Base-by-base conservation (phyloP, 2,797 vertebrate genomes). In the Oreochromis mossambicus region DNA sequence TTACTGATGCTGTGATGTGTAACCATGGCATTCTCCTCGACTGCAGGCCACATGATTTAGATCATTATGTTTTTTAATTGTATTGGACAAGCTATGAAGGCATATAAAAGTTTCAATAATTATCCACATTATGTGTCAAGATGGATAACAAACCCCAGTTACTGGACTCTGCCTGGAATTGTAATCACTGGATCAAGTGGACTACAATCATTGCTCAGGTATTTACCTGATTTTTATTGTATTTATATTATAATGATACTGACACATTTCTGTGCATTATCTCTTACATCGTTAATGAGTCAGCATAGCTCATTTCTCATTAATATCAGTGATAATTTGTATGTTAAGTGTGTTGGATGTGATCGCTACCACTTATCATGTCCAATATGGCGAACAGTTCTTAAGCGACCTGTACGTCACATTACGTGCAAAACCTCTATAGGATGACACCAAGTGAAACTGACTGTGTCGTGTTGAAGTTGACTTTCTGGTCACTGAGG, bases 381-480 rank as follows among this genome's bases (percentile, higher is more conserved):
- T n/a, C 58, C 32, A 63, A 12, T 63, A 63, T 63, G 32, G 58
- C 4, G 17, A n/a, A 36, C 32, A 36, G 58, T 36, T 63, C 58
- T 63, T 36, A 1, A n/a, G 58, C 3, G 2, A 63, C 58, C 10
- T 36, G 32, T 4, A n/a, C 10, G 1, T 63, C 6, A 36, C 32
- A 36, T 36, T 36, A 63, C 3, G 6, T 63, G 4, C 10, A 36
- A 63, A 63, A 61, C 58, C 58, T 36, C 32, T 36, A 61, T 1
- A 36, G 3, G 6, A 24, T 10, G 4, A n/a, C 5, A 29, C 1
- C 51, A 78, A 85, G 3, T 61, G 9, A 9, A 29, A 90, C 98
- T 97, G 95, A 99, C 98, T 97, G 97, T 94, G 98, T 98, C 82
- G 96, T 97, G 89, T 97, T 96, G 92, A 99, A 99, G 95, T 99